Evolutionary conservation across 2,888 invertebrate genomes (phyloP).

Genomic region (Amaurobius ferox): DNA sequence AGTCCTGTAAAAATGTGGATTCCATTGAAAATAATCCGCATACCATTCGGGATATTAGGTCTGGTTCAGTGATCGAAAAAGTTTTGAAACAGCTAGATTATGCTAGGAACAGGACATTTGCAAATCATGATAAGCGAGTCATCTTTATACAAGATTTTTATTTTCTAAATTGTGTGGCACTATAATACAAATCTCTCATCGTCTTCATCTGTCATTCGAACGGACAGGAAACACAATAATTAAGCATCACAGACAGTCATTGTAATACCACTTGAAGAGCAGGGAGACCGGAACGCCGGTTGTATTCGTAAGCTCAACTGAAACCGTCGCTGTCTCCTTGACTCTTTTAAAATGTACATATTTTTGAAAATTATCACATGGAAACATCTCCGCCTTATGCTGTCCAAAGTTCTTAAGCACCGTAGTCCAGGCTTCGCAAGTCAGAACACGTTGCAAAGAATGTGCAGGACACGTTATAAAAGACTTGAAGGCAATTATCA

Average conservation of each 20-base stretch:
- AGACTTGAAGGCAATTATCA: slow-evolving; percentile 40
- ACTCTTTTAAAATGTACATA: background rate
- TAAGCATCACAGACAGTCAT: slow-evolving; percentile 62
- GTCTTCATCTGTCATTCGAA: slow-evolving; percentile 7
- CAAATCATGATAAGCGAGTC: background rate
- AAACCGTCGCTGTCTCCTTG: slow-evolving; percentile 5
- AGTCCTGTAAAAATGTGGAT: no score
- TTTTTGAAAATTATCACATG: slow-evolving; percentile 54
- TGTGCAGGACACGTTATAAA: background rate
- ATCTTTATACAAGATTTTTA: slow-evolving; percentile 44
- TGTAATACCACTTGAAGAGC: slow-evolving; percentile 62
- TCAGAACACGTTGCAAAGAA: background rate
- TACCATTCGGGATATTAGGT: no score
- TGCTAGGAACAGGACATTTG: no score
- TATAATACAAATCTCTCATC: slow-evolving; percentile 62
- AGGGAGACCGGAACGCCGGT: slow-evolving; percentile 37
- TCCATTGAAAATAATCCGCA: no score
- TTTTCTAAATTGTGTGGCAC: slow-evolving; percentile 30
- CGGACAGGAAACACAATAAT: slow-evolving; percentile 40
- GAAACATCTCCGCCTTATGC: background rate
- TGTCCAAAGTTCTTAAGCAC: background rate
- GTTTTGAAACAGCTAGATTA: no score
- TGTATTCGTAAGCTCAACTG: slow-evolving; percentile 58
- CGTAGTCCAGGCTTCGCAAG: background rate
- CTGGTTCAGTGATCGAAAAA: no score